These are phyloP conservation scores for Percina caprodes DNA, from an alignment of 2,113 vertebrate genomes.

Conservation along the genomic window DNA sequence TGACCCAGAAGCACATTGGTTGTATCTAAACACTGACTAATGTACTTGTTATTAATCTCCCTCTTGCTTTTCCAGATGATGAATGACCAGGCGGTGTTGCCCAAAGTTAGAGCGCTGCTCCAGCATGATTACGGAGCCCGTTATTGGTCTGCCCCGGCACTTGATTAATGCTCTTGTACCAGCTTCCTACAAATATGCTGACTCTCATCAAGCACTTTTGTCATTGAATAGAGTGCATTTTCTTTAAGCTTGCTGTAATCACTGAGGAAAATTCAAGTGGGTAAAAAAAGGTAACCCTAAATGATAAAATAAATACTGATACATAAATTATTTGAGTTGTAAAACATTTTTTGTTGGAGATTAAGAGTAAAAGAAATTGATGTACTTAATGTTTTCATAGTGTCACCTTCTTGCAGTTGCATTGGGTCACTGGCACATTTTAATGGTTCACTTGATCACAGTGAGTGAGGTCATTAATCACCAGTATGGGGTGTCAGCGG, in stretches of 20 bases:
- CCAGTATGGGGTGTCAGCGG: conserved; percentile 66
- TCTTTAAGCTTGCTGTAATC: conserved; percentile 61
- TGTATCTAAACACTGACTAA: conserved; percentile 82
- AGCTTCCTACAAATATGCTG: conserved; percentile 79
- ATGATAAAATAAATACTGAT: conserved; percentile 61
- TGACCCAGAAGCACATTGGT: conserved; percentile 73
- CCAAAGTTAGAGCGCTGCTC: conserved; percentile 76
- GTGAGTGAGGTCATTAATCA: conserved; percentile 83
- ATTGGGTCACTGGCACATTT: conserved; percentile 47
- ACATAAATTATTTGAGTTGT: conserved; percentile 30
- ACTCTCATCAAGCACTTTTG: conserved; percentile 76
- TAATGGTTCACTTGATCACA: conserved; percentile 64
- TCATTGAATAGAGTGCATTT: conserved; percentile 67
- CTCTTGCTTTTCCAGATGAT: conserved; percentile 76
- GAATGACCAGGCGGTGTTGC: conserved; percentile 71
- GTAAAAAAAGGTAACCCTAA: conserved; percentile 44
- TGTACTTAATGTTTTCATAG: conserved; percentile 21
- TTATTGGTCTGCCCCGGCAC: conserved; percentile 80
- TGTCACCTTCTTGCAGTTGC: conserved; percentile 26
- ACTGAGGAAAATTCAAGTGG: conserved; percentile 45
- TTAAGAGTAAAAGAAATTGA: conserved; percentile 38
- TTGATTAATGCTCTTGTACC: conserved; percentile 83
- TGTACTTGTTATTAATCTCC: conserved; percentile 85
- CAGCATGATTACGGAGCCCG: conserved; percentile 78
- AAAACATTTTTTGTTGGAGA: conserved; percentile 34